phyloP scores from a whole-genome alignment of 2,113 vertebrate genomes.

The Channa maculata region DNA sequence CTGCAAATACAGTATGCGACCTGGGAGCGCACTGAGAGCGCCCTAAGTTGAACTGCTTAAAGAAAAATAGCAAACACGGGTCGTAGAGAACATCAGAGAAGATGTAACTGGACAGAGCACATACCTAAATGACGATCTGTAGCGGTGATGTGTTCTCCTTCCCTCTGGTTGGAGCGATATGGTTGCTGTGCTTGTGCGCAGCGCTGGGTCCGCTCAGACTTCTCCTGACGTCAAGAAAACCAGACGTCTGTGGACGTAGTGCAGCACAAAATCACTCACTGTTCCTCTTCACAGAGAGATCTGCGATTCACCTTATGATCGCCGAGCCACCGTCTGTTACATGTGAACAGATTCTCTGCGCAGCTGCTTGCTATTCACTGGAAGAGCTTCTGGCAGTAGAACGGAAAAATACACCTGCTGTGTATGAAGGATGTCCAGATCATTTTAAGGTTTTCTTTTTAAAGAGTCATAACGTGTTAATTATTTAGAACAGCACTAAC shows the following conservation, averaged over 20 bases:
- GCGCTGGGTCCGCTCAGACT: slow-evolving; percentile 69
- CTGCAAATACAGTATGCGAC: slow-evolving; percentile 30
- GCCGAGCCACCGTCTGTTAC: slow-evolving; percentile 22
- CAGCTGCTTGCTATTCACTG: slow-evolving; percentile 13
- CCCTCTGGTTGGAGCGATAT: slow-evolving; percentile 71
- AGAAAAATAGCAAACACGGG: neutral
- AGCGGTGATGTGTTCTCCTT: slow-evolving; percentile 64
- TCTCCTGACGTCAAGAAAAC: slow-evolving; percentile 78
- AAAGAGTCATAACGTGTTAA: too few relatives aligned
- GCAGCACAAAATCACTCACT: slow-evolving; percentile 64
- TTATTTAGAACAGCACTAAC: too few relatives aligned
- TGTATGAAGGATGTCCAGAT: neutral
- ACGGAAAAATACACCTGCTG: too few relatives aligned
- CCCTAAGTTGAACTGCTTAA: neutral
- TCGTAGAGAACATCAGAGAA: neutral
- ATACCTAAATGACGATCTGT: slow-evolving; percentile 74
- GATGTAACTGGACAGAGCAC: neutral
- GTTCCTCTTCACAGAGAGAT: slow-evolving; percentile 52
- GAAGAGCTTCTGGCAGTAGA: too few relatives aligned
- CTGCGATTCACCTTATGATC: slow-evolving; percentile 25
- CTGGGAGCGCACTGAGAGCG: slow-evolving; percentile 15
- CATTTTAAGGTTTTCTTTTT: too few relatives aligned
- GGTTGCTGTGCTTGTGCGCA: slow-evolving; percentile 73
- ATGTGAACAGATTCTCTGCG: slow-evolving; percentile 13
- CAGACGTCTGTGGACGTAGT: slow-evolving; percentile 71